These are phyloP conservation scores for Dipus sagitta DNA, from an alignment of 2,797 vertebrate genomes.

Conservation along the genomic window DNA sequence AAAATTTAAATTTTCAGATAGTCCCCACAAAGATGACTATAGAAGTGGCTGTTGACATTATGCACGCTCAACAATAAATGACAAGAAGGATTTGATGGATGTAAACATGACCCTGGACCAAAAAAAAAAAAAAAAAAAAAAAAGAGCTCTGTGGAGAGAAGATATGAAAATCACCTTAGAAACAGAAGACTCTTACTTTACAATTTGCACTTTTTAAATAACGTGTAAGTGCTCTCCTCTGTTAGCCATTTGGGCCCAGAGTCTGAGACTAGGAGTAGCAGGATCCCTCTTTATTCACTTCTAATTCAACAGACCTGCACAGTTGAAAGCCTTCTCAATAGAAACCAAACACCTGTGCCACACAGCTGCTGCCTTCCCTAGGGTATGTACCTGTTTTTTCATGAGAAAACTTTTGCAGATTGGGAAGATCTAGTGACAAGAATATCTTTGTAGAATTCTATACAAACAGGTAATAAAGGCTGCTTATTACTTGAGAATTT, in stretches of 20 bases:
- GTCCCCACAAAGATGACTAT: background rate
- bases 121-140: background rate
- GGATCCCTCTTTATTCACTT: background rate
- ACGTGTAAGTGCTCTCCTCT: background rate
- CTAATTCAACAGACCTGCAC: background rate
- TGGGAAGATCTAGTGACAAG: background rate
- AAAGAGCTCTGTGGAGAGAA: background rate
- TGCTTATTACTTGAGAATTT: slow-evolving; percentile 23
- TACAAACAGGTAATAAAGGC: slow-evolving; percentile 1
- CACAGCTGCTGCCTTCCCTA: background rate
- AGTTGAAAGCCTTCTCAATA: background rate
- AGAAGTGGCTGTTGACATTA: background rate
- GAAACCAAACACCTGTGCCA: background rate
- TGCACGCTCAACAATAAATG: background rate
- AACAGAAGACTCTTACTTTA: background rate
- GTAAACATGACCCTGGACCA: background rate
- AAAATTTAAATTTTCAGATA: background rate
- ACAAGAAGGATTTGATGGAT: background rate
- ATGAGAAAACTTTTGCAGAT: background rate
- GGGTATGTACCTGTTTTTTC: background rate
- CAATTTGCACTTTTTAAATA: slow-evolving; percentile 5
- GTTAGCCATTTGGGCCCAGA: background rate
- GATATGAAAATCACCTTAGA: background rate
- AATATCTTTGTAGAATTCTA: background rate
- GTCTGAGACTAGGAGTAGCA: background rate